These are phyloP conservation scores for Terrapene triunguis DNA, from an alignment of 2,113 vertebrate species.

Conservation along the genomic window DNA sequence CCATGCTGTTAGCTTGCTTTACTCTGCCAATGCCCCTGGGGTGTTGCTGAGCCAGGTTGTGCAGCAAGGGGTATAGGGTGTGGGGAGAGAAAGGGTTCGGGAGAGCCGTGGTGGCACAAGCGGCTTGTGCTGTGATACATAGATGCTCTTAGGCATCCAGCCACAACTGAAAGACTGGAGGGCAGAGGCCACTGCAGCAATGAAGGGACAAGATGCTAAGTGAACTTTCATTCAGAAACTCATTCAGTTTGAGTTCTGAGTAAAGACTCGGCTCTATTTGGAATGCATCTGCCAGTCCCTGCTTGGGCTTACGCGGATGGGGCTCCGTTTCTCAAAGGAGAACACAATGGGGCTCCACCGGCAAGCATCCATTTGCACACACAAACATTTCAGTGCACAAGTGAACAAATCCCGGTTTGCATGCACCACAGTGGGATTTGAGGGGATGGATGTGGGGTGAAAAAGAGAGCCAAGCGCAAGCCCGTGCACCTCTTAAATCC, in stretches of 20 bases:
- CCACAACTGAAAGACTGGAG: neutral
- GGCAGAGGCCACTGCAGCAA: neutral
- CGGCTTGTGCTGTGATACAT: neutral
- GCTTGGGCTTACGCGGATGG: neutral
- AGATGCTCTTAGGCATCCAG: neutral
- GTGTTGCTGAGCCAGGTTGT: neutral
- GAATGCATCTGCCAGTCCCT: neutral
- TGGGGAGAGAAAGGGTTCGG: neutral
- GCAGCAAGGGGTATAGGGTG: neutral
- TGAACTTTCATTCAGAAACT: neutral
- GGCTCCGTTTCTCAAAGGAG: too few relatives aligned
- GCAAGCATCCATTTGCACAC: neutral
- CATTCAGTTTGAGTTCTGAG: neutral
- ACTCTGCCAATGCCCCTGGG: too few relatives aligned
- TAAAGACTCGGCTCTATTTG: neutral
- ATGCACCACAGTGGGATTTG: neutral
- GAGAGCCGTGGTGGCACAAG: neutral
- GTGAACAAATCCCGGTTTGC: neutral
- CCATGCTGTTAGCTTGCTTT: neutral
- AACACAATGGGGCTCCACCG: neutral
- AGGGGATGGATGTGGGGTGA: neutral
- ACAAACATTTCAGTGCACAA: neutral
- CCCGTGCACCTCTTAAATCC: neutral
- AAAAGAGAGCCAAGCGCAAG: neutral
- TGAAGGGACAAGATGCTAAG: neutral